phyloP scores from a whole-genome alignment of 2,888 invertebrate genomes.

The Enoplolaimus lenunculus region DNA sequence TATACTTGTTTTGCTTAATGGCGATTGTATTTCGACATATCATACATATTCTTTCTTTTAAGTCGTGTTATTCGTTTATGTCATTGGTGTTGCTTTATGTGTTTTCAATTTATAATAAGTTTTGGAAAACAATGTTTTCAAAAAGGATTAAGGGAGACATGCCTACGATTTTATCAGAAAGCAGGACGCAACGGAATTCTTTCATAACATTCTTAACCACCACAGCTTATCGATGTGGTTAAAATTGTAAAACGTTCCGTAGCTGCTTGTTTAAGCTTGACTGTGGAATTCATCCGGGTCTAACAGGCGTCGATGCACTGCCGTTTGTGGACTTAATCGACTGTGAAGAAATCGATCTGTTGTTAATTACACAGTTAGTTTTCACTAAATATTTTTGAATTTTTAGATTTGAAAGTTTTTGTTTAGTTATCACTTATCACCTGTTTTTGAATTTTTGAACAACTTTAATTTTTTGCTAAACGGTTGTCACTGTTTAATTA shows the following conservation, averaged over 20 bases:
- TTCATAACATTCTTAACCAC: too few species aligned
- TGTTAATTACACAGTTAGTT: constrained; percentile 79
- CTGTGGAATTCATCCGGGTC: constrained; percentile 94
- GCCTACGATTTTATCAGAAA: too few species aligned
- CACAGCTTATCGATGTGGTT: too few species aligned
- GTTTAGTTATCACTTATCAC: constrained; percentile 3
- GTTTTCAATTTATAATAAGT: too few species aligned
- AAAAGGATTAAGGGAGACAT: too few species aligned
- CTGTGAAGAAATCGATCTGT: constrained; percentile 78
- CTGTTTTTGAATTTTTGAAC: neutral
- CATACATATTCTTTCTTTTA: constrained; percentile 16
- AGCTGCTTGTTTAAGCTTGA: constrained; percentile 66
- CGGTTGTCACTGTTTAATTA: too few species aligned
- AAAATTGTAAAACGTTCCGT: too few species aligned
- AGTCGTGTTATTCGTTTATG: constrained; percentile 5
- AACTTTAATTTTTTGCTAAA: neutral
- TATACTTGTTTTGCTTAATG: constrained; percentile 2
- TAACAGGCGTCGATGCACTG: constrained; percentile 88
- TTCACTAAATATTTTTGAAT: constrained; percentile 18
- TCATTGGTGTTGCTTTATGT: constrained; percentile 6
- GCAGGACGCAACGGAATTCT: too few species aligned
- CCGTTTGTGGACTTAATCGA: constrained; percentile 95
- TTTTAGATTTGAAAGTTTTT: constrained; percentile 7
- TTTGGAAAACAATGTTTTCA: too few species aligned
- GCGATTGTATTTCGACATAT: constrained; percentile 38